Conservation (phyloP, 2,797 vertebrate species). For the Spea hammondii region DNA sequence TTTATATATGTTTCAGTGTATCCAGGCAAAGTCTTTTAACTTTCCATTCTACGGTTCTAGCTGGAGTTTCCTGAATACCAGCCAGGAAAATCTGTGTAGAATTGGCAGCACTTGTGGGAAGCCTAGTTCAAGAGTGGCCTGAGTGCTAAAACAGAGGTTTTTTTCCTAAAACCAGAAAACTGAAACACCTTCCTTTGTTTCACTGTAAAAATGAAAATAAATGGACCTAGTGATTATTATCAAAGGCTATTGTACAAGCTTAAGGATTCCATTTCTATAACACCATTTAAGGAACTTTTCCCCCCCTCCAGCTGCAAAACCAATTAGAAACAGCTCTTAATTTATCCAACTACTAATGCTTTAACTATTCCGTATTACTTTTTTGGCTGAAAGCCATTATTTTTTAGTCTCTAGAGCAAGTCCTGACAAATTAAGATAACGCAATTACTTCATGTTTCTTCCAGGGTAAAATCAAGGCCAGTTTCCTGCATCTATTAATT, state of each 20-base stretch:
- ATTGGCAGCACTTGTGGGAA: constrained; percentile 90
- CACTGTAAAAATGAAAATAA: constrained; percentile 58
- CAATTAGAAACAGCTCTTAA: constrained; percentile 71
- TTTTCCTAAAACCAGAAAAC: constrained; percentile 70
- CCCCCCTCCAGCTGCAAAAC: constrained; percentile 74
- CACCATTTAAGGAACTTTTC: constrained; percentile 63
- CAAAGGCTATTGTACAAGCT: constrained; percentile 68
- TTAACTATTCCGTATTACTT: constrained; percentile 57
- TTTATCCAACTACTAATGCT: constrained; percentile 70
- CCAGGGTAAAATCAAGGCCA: constrained; percentile 79
- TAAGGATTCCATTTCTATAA: constrained; percentile 65
- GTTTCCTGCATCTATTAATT: constrained; percentile 83
- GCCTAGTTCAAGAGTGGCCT: constrained; percentile 73
- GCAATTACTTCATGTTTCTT: constrained; percentile 76
- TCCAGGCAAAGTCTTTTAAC: constrained; percentile 91
- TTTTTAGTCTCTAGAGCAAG: constrained; percentile 66
- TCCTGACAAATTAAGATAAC: constrained; percentile 88
- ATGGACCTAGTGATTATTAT: constrained; percentile 67
- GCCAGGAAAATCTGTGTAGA: constrained; percentile 97
- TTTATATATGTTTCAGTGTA: constrained; percentile 90
- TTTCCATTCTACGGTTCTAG: constrained; percentile 87
- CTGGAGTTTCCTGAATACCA: constrained; percentile 92
- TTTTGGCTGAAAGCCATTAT: constrained; percentile 65
- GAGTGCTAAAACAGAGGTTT: constrained; percentile 67
- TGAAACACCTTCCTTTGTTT: constrained; percentile 77